Conservation (phyloP, 1,140 invertebrate species). For the Rhynchophorus ferrugineus region DNA sequence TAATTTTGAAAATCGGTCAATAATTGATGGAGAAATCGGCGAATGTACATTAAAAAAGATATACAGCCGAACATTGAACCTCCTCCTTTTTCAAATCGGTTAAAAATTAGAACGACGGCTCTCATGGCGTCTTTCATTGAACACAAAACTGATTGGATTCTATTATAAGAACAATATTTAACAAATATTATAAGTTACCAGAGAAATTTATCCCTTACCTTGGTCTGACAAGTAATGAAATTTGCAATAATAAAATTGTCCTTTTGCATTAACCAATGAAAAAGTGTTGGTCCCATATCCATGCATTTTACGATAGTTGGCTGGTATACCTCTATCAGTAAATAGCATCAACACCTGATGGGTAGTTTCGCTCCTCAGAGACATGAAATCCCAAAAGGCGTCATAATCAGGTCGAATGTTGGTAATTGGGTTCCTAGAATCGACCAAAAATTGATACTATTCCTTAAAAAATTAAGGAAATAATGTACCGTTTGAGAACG, state of each 20-base stretch:
- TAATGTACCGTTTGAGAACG: conserved; percentile 63
- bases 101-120: no score
- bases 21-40: no score
- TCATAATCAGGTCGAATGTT: conserved; percentile 71
- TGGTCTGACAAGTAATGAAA: conserved; percentile 85
- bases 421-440: conserved; percentile 68
- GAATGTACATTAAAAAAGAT: no score
- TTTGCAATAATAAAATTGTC: conserved; percentile 70
- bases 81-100: no score
- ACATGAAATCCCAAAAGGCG: conserved; percentile 88
- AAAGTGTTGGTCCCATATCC: conserved; percentile 87
- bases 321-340: conserved; percentile 75
- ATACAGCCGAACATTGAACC: no score
- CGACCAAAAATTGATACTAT: not conserved
- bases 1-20: no score
- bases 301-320: conserved; percentile 83
- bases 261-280: conserved; percentile 70
- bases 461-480: not conserved
- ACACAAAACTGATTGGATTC: no score
- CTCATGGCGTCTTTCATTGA: no score
- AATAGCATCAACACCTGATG: conserved; percentile 79
- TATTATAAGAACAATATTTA: no score
- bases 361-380: conserved; percentile 69
- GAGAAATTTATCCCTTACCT: no score
- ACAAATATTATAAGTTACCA: no score